phyloP scores from a whole-genome alignment of 2,113 vertebrate species.

The Stigmatopora nigra region DNA sequence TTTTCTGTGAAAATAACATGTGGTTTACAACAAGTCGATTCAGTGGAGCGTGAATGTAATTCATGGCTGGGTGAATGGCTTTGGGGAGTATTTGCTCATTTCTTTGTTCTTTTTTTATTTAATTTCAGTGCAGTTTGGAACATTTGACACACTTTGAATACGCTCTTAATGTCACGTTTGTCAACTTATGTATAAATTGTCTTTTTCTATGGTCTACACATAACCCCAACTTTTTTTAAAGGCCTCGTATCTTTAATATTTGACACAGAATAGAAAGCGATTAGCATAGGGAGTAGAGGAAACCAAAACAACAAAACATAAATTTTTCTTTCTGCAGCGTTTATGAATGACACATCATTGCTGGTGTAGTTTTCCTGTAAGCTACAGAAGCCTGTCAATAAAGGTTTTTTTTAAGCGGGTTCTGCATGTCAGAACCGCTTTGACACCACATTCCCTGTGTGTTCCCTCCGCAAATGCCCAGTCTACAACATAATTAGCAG shows the following conservation, averaged over 20 bases:
- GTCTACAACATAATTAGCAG: conserved; percentile 13
- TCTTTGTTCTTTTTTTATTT: conserved; percentile 18
- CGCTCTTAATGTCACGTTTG: conserved; percentile 35
- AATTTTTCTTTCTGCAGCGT: not conserved
- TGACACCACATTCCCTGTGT: conserved; percentile 65
- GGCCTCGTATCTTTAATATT: conserved; percentile 16
- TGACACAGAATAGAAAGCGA: conserved; percentile 4
- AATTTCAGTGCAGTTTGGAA: not conserved
- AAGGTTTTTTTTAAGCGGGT: conserved; percentile 58
- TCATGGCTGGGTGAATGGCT: conserved; percentile 39
- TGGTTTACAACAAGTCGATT: conserved; percentile 40
- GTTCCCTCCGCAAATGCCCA: conserved; percentile 60
- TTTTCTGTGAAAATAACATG: conserved; percentile 60
- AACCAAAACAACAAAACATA: not conserved
- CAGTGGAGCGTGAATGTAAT: conserved; percentile 52
- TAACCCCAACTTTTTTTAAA: conserved; percentile 16
- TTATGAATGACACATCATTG: conserved; percentile 22
- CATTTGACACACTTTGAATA: conserved; percentile 24
- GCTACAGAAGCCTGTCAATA: conserved; percentile 70
- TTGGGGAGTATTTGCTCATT: conserved; percentile 14
- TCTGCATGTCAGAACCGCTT: conserved; percentile 57
- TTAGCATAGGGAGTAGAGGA: not conserved
- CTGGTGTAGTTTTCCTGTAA: conserved; percentile 66
- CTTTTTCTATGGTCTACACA: conserved; percentile 54
- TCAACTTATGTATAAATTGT: conserved; percentile 54